Conservation (phyloP, 2,797 vertebrate species). For the Chromobotia macracanthus region DNA sequence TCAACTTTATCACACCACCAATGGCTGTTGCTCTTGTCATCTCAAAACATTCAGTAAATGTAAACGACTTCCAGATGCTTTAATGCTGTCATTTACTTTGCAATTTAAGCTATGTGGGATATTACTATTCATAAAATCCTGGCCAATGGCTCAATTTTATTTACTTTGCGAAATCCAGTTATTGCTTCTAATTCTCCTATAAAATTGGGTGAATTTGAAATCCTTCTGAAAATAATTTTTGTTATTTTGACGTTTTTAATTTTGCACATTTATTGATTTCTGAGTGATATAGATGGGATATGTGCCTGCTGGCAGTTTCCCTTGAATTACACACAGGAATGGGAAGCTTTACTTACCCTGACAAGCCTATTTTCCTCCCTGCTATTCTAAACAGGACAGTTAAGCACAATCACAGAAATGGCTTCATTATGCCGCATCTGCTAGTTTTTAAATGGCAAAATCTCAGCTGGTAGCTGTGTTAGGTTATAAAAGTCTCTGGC, state of each 20-base stretch:
- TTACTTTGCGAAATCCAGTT: not conserved
- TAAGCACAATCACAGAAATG: conserved; percentile 64
- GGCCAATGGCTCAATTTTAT: too few species aligned
- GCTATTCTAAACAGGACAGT: conserved; percentile 69
- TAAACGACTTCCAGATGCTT: not conserved
- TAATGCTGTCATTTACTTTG: not conserved
- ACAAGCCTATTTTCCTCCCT: conserved; percentile 76
- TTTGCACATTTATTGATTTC: conserved; percentile 66
- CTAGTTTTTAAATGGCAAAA: conserved; percentile 46
- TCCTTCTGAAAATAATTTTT: not conserved
- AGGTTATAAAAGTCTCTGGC: conserved; percentile 6
- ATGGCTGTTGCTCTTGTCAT: not conserved
- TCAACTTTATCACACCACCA: not conserved
- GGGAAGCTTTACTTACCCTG: conserved; percentile 73
- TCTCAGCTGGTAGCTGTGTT: not conserved
- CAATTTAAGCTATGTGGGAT: not conserved
- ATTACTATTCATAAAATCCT: too few species aligned
- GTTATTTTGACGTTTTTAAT: conserved; percentile 30
- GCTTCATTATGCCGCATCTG: conserved; percentile 62
- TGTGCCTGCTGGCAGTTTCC: conserved; percentile 69
- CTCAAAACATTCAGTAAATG: not conserved
- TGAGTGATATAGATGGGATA: conserved; percentile 51
- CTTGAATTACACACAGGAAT: conserved; percentile 71
- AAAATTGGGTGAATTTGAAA: not conserved
- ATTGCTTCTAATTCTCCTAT: not conserved